Conservation (phyloP, 2,113 vertebrate species). For the Athene noctua region DNA sequence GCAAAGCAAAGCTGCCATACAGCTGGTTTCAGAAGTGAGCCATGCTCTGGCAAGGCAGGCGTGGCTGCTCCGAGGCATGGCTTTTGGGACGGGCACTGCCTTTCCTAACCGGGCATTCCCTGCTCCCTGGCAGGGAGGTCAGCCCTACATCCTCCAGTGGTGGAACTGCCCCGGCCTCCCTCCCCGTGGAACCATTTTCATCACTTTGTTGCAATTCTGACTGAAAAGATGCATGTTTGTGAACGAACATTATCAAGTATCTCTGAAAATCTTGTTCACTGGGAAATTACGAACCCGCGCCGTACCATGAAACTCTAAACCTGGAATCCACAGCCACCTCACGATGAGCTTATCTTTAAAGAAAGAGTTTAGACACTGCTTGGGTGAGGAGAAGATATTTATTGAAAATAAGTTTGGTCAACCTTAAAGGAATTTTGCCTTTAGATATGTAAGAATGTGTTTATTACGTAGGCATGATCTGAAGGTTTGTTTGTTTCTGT, state of each 20-base stretch:
- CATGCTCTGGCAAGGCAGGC: neutral
- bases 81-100: neutral
- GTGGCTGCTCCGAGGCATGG: neutral
- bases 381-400: neutral
- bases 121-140: neutral
- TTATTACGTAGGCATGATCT: neutral
- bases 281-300: neutral
- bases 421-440: slow-evolving; percentile 5
- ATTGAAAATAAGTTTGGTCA: neutral
- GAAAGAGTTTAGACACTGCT: neutral
- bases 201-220: accelerated
- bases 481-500: slow-evolving; percentile 36
- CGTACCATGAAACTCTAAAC: neutral
- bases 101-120: neutral
- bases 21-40: neutral
- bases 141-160: accelerated
- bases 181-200: accelerated
- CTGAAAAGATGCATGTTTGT: neutral
- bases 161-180: neutral
- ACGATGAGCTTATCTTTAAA: accelerated
- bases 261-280: neutral
- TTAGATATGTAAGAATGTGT: neutral
- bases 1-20: neutral
- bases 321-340: neutral
- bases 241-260: neutral